Evolutionary conservation across 2,888 invertebrate genomes (phyloP).

Genomic region (Chromoteleia sp.): DNA sequence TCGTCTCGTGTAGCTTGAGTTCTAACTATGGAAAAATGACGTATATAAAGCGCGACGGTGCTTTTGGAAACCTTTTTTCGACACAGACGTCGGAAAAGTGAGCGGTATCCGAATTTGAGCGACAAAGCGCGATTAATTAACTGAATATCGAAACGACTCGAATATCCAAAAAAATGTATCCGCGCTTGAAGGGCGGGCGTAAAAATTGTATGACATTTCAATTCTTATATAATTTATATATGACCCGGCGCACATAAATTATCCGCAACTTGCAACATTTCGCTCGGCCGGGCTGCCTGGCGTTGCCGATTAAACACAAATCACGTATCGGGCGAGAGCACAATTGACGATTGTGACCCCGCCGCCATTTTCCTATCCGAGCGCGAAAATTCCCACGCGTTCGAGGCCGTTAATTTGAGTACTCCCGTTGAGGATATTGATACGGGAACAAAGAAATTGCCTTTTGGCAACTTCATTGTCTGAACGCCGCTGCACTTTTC

Average conservation of each 20-base stretch:
- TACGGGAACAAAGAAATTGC: constrained; percentile 70
- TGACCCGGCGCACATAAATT: constrained; percentile 59
- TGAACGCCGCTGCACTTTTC: constrained; percentile 63
- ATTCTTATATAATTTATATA: constrained; percentile 68
- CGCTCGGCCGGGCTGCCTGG: constrained; percentile 45
- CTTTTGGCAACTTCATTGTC: constrained; percentile 70
- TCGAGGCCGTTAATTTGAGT: constrained; percentile 58
- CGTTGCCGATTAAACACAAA: constrained; percentile 57
- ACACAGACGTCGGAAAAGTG: too few species aligned
- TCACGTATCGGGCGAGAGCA: constrained; percentile 62
- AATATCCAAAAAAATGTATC: constrained; percentile 44
- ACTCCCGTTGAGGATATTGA: constrained; percentile 62
- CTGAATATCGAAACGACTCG: too few species aligned
- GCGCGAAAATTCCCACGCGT: constrained; percentile 66
- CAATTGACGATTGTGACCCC: constrained; percentile 62
- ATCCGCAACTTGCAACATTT: constrained; percentile 60
- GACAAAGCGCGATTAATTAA: too few species aligned
- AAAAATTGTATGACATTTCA: constrained; percentile 59
- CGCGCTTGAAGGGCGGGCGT: background rate
- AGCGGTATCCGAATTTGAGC: too few species aligned
- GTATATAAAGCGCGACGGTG: too few species aligned
- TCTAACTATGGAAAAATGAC: too few species aligned
- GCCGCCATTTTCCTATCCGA: constrained; percentile 53
- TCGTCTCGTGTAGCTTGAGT: too few species aligned
- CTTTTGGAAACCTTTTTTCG: too few species aligned